Conservation (phyloP, 2,888 invertebrate species). For the Agrotis segetum region DNA sequence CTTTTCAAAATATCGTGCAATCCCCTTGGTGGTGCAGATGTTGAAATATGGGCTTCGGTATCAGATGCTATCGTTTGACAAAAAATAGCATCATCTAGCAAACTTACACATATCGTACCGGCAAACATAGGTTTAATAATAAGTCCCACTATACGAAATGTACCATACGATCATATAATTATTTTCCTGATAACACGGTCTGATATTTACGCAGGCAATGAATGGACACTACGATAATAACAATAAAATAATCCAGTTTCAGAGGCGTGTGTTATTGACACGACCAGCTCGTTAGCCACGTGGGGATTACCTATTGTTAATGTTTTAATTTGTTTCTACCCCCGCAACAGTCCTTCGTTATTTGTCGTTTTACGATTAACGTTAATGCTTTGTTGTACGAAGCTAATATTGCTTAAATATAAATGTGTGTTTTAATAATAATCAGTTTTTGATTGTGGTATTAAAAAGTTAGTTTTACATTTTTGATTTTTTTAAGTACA, state of each 20-base stretch:
- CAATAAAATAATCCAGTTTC: slow-evolving; percentile 87
- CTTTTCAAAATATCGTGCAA: slow-evolving; percentile 12
- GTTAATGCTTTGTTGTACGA: slow-evolving; percentile 43
- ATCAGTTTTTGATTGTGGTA: slow-evolving; percentile 30
- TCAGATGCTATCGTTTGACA: slow-evolving; percentile 3
- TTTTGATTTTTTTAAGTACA: slow-evolving; percentile 17
- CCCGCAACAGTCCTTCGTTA: slow-evolving; percentile 62
- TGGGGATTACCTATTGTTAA: slow-evolving; percentile 89
- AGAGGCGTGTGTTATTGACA: slow-evolving; percentile 85
- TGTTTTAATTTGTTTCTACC: slow-evolving; percentile 88
- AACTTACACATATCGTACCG: not conserved
- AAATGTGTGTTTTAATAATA: no score
- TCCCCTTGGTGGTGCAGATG: no score
- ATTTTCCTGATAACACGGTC: slow-evolving; percentile 72
- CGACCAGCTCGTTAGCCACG: slow-evolving; percentile 85
- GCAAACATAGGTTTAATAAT: slow-evolving; percentile 5
- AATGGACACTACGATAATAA: slow-evolving; percentile 79
- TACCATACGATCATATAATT: slow-evolving; percentile 45
- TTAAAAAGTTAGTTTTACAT: slow-evolving; percentile 20
- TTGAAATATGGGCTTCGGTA: no score
- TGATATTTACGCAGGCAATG: slow-evolving; percentile 73
- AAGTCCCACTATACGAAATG: slow-evolving; percentile 16
- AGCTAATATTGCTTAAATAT: slow-evolving; percentile 22
- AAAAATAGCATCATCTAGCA: not conserved
- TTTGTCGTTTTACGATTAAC: slow-evolving; percentile 56